Conservation (phyloP, 2,113 vertebrate species). For the Dasyornis broadbenti region DNA sequence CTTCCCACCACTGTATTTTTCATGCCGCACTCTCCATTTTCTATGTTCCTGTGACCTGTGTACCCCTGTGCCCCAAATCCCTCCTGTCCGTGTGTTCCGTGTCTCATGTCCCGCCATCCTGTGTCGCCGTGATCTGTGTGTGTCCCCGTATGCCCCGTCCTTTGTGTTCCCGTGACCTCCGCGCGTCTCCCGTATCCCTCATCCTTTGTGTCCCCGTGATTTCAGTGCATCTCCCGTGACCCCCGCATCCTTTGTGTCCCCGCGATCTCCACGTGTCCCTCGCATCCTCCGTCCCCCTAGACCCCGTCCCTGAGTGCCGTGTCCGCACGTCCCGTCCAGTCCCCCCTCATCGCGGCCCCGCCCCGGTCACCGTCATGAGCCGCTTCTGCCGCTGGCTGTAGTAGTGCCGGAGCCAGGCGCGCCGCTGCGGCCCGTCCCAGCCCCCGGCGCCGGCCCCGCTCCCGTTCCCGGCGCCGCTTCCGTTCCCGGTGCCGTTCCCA, state of each 20-base stretch:
- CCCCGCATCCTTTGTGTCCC: not conserved
- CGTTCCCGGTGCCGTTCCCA: not conserved
- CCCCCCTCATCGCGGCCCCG: not conserved
- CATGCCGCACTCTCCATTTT: not conserved
- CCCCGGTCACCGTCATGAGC: slow-evolving; percentile 70
- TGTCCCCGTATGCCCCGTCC: not conserved
- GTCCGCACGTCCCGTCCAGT: not conserved
- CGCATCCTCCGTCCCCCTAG: too few species aligned
- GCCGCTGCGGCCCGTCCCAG: slow-evolving; percentile 70
- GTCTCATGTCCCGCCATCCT: not conserved
- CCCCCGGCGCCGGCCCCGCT: not conserved
- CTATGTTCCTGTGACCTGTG: not conserved
- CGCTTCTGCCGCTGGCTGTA: slow-evolving; percentile 80
- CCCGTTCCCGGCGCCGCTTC: not conserved
- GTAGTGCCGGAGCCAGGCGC: slow-evolving; percentile 73
- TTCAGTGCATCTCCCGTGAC: not conserved
- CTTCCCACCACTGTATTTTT: not conserved
- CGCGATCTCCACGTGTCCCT: not conserved
- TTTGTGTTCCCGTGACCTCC: not conserved
- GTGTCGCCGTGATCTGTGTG: not conserved
- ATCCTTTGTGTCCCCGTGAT: not conserved
- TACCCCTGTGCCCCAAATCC: not conserved
- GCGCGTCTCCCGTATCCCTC: not conserved
- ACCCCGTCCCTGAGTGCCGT: not conserved
- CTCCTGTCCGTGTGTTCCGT: not conserved